Conservation (phyloP, 1,140 invertebrate genomes). For the Rhagoletis pomonella region DNA sequence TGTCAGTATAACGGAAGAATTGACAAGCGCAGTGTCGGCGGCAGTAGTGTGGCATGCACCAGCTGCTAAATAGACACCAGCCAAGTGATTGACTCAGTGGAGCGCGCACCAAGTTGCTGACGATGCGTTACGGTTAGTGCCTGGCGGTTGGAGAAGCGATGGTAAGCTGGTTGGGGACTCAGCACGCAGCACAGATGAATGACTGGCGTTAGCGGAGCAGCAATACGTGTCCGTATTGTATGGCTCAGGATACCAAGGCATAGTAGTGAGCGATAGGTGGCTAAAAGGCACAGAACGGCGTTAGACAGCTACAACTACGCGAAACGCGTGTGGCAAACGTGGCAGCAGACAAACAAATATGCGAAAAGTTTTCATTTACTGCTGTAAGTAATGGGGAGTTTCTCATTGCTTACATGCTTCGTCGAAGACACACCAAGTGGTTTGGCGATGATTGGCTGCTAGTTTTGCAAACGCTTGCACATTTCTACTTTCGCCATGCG, state of each 20-base stretch:
- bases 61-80: slow-evolving; percentile 48
- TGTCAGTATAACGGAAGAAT: background rate
- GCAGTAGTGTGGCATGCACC: slow-evolving; percentile 36
- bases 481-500: slow-evolving; percentile 9
- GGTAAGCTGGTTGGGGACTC: background rate
- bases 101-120: slow-evolving; percentile 16
- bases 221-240: background rate
- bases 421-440: background rate
- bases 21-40: background rate
- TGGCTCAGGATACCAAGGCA: background rate
- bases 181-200: background rate
- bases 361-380: slow-evolving; percentile 34
- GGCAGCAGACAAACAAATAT: slow-evolving; percentile 33
- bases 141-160: background rate
- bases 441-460: background rate
- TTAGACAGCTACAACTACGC: background rate
- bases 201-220: background rate
- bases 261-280: background rate
- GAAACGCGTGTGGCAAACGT: background rate
- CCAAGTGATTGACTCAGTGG: slow-evolving; percentile 27
- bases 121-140: background rate
- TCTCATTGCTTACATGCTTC: background rate
- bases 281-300: background rate
- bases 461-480: slow-evolving; percentile 2
- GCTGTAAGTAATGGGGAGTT: background rate